A percentile compares a stretch with the other conserved stretches of the same genome.
phyloP scores from a whole-genome alignment of 2,888 invertebrate species.

The Drosophila koepferae region DNA sequence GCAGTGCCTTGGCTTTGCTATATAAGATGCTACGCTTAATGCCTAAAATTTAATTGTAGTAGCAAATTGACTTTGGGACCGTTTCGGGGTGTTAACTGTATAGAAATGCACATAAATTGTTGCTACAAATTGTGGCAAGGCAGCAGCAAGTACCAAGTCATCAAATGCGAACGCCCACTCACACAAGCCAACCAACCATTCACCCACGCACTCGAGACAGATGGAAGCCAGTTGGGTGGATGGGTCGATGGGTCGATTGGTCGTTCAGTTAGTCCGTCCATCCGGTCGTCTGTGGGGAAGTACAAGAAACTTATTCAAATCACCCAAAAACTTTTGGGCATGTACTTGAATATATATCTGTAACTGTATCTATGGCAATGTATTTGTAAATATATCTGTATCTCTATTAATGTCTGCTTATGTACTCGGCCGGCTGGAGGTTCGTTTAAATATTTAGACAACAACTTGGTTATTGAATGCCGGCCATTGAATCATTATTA shows the following conservation, averaged over 20 bases:
- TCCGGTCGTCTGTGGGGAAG: slow-evolving; percentile 26
- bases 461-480: slow-evolving; percentile 54
- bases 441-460: slow-evolving; percentile 71
- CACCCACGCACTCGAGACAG: slow-evolving; percentile 37
- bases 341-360: slow-evolving; percentile 22
- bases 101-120: slow-evolving; percentile 70
- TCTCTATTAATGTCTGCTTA: slow-evolving; percentile 13
- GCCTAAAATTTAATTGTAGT: slow-evolving; percentile 67
- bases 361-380: slow-evolving; percentile 7
- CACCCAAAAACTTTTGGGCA: slow-evolving; percentile 16
- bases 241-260: slow-evolving; percentile 23
- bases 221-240: slow-evolving; percentile 39
- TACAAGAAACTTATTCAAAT: slow-evolving; percentile 50
- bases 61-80: slow-evolving; percentile 60
- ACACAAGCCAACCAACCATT: slow-evolving; percentile 6
- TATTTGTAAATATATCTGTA: slow-evolving; percentile 16
- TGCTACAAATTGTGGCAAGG: slow-evolving; percentile 32
- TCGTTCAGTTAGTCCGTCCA: slow-evolving; percentile 1
- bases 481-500: slow-evolving; percentile 44
- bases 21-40: slow-evolving; percentile 15
- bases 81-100: slow-evolving; percentile 60
- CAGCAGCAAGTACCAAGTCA: slow-evolving; percentile 20
- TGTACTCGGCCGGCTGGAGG: slow-evolving; percentile 33
- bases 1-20: neutral
- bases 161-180: slow-evolving; percentile 26